Evolutionary conservation across 1,140 invertebrate species (phyloP).

Genomic region (Augochlora pura): DNA sequence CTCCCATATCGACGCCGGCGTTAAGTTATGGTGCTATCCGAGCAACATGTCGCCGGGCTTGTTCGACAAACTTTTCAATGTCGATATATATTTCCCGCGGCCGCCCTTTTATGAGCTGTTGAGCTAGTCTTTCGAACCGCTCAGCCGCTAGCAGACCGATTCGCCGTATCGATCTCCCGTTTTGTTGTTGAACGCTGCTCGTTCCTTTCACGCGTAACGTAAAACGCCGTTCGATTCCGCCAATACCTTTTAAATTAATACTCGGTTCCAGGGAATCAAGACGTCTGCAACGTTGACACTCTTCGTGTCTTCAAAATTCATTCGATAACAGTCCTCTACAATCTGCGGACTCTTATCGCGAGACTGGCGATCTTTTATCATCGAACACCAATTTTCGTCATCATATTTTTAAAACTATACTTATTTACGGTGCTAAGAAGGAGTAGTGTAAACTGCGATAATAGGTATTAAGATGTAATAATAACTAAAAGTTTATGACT

Average conservation of each 20-base stretch:
- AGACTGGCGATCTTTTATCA: too few relatives aligned
- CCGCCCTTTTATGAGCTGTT: conserved; percentile 72
- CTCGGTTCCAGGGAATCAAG: neutral
- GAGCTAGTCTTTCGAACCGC: conserved; percentile 55
- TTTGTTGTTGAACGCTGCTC: neutral
- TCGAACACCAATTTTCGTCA: too few relatives aligned
- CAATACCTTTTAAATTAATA: neutral
- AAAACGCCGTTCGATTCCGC: conserved; percentile 7
- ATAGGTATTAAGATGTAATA: too few relatives aligned
- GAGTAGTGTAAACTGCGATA: too few relatives aligned
- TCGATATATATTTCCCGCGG: conserved; percentile 74
- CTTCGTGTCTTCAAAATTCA: too few relatives aligned
- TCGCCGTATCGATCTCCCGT: conserved; percentile 55
- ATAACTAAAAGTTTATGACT: too few relatives aligned
- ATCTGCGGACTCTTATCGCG: too few relatives aligned
- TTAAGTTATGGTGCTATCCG: conserved; percentile 77
- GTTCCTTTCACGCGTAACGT: conserved; percentile 19
- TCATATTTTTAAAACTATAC: too few relatives aligned
- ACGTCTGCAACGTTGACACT: neutral
- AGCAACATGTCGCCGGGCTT: conserved; percentile 76
- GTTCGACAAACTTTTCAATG: conserved; percentile 79
- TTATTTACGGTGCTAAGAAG: too few relatives aligned
- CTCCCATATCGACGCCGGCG: conserved; percentile 66
- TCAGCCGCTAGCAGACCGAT: conserved; percentile 51
- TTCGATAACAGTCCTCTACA: too few relatives aligned